These are phyloP conservation scores for Ypsolopha scabrella DNA, from an alignment of 2,888 invertebrate species.

Conservation along the genomic window DNA sequence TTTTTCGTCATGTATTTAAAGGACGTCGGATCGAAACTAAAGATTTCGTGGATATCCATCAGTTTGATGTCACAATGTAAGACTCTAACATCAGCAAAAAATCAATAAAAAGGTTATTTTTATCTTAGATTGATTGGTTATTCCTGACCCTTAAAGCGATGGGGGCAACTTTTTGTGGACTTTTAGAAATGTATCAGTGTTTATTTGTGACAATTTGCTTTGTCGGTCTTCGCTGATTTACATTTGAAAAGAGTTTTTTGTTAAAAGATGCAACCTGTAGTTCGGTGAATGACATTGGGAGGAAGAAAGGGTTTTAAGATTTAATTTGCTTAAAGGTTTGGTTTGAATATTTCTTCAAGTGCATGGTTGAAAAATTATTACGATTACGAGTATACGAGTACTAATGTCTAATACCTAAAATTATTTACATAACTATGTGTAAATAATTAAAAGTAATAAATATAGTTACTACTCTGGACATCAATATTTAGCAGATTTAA, in stretches of 20 bases:
- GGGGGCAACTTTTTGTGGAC: slow-evolving; percentile 52
- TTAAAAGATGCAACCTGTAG: slow-evolving; percentile 52
- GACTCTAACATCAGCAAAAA: slow-evolving; percentile 29
- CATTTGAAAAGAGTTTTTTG: slow-evolving; percentile 57
- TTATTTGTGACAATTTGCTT: slow-evolving; percentile 72
- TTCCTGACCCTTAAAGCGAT: slow-evolving; percentile 59
- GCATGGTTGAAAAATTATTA: no score
- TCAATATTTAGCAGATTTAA: no score
- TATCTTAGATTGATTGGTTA: slow-evolving; percentile 66
- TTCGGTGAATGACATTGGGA: slow-evolving; percentile 63
- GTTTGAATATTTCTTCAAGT: no score
- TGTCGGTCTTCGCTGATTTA: slow-evolving; percentile 66
- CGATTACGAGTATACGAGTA: no score
- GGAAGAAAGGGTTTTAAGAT: slow-evolving; percentile 26
- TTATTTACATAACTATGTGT: no score
- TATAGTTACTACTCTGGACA: no score
- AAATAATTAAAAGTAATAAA: no score
- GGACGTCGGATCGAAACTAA: background rate
- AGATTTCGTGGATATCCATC: slow-evolving; percentile 52
- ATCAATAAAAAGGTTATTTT: slow-evolving; percentile 50
- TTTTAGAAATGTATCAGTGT: slow-evolving; percentile 64
- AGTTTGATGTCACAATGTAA: slow-evolving; percentile 38
- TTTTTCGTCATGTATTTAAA: no score
- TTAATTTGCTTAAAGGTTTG: slow-evolving; percentile 3
- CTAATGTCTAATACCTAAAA: no score